Conservation (phyloP, 2,888 invertebrate species). For the Eugnorisma glareosa region DNA sequence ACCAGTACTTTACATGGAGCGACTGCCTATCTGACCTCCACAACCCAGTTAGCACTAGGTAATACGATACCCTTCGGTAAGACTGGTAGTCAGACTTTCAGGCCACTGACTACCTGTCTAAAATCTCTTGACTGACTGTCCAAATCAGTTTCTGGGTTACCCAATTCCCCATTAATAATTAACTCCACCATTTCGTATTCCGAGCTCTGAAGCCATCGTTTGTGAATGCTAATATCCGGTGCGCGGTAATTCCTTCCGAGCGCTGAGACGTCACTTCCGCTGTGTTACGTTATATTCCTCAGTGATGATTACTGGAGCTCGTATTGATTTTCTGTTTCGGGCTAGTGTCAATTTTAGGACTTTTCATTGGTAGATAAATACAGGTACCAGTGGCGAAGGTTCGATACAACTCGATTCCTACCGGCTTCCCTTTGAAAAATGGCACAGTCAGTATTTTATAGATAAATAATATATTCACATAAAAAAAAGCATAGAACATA, state of each 20-base stretch:
- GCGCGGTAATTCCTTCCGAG: slow-evolving; percentile 58
- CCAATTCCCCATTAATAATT: not conserved
- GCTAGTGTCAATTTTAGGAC: not conserved
- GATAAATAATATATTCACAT: no score
- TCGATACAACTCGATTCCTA: no score
- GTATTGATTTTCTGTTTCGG: slow-evolving; percentile 33
- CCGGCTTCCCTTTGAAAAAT: no score
- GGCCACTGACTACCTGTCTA: no score
- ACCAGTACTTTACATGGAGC: not conserved
- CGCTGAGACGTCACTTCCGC: slow-evolving; percentile 44
- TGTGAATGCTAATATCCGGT: slow-evolving; percentile 55
- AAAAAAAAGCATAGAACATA: no score
- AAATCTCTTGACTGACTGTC: not conserved
- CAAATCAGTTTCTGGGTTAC: no score
- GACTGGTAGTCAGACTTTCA: no score
- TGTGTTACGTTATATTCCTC: slow-evolving; percentile 25
- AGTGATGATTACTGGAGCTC: slow-evolving; percentile 11
- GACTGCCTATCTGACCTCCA: not conserved
- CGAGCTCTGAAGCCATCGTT: slow-evolving; percentile 27
- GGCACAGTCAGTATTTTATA: no score
- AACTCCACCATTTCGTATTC: not conserved
- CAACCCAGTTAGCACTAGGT: no score
- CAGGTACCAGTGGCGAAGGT: no score
- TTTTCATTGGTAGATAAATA: not conserved
- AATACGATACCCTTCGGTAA: no score